Conservation (phyloP, 1,140 invertebrate species). For the Zaprionus davidi region DNA sequence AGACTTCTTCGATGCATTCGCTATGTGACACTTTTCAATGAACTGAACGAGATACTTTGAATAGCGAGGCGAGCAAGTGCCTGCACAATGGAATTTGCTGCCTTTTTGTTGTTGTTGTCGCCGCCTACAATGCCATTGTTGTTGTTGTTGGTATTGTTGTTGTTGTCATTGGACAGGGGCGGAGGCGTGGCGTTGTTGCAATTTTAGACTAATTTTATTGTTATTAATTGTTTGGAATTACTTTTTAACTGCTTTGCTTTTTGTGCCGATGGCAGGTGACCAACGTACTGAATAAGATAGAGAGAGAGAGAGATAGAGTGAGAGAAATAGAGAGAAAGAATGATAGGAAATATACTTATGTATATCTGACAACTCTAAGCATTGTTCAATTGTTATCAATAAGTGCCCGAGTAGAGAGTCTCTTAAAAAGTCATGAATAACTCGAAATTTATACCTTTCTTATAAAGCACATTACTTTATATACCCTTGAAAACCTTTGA, state of each 20-base stretch:
- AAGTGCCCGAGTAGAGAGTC: neutral
- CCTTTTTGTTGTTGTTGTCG: constrained; percentile 24
- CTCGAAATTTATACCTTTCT: neutral
- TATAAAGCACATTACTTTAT: neutral
- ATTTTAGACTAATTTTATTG: constrained; percentile 78
- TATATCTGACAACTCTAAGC: neutral
- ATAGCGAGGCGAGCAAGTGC: constrained; percentile 61
- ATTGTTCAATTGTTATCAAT: neutral
- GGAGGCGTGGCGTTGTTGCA: constrained; percentile 69
- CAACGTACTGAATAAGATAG: constrained; percentile 13
- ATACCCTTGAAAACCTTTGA: neutral
- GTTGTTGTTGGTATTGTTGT: constrained; percentile 24
- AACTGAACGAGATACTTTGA: constrained; percentile 71
- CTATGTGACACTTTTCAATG: constrained; percentile 61
- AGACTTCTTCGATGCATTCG: constrained; percentile 13
- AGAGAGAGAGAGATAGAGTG: neutral
- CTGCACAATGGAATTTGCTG: constrained; percentile 53
- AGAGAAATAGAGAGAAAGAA: neutral
- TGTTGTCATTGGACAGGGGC: constrained; percentile 28
- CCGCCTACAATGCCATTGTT: constrained; percentile 38
- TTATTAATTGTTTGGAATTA: constrained; percentile 75
- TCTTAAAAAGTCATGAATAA: neutral
- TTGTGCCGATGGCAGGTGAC: constrained; percentile 18
- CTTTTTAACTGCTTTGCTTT: constrained; percentile 65
- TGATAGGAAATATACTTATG: neutral